A percentile compares a stretch with the other conserved stretches of the same genome.
These are phyloP conservation scores for Napeogenes sylphis DNA, from an alignment of 2,888 invertebrate species.

Conservation along the genomic window DNA sequence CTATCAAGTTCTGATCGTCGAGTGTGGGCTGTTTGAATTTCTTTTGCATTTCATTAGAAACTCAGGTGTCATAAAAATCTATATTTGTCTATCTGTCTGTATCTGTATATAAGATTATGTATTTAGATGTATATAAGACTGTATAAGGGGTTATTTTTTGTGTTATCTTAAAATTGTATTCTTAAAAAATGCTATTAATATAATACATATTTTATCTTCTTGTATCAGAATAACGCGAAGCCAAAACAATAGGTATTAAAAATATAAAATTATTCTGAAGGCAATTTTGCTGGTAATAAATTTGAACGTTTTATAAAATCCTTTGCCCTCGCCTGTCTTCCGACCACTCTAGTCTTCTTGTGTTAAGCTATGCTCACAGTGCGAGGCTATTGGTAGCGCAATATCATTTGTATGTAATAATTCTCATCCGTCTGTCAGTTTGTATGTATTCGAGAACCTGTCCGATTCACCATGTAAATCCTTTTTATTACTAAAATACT, in stretches of 20 bases:
- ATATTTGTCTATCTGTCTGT: background rate
- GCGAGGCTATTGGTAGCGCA: background rate
- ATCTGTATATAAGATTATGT: background rate
- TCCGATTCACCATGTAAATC: too few species aligned
- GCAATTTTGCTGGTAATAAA: conserved; percentile 3
- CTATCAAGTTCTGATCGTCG: conserved; percentile 1
- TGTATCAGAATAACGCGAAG: background rate
- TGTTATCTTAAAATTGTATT: too few species aligned
- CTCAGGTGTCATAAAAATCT: background rate
- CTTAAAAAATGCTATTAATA: too few species aligned
- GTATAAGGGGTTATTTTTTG: too few species aligned
- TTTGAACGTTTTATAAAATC: background rate
- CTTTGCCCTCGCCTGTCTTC: background rate
- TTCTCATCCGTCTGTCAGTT: too few species aligned
- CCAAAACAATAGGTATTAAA: background rate
- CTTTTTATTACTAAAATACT: too few species aligned
- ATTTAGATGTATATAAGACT: background rate
- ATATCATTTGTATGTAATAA: too few species aligned
- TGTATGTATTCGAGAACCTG: too few species aligned
- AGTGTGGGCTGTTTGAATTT: background rate
- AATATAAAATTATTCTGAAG: background rate
- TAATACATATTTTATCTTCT: background rate
- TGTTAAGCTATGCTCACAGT: background rate
- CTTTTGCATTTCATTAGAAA: conserved; percentile 1
- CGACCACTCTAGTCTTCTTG: background rate